Base-by-base conservation (phyloP, 2,888 invertebrate genomes). In the Kuschelorhynchus macadamiae region DNA sequence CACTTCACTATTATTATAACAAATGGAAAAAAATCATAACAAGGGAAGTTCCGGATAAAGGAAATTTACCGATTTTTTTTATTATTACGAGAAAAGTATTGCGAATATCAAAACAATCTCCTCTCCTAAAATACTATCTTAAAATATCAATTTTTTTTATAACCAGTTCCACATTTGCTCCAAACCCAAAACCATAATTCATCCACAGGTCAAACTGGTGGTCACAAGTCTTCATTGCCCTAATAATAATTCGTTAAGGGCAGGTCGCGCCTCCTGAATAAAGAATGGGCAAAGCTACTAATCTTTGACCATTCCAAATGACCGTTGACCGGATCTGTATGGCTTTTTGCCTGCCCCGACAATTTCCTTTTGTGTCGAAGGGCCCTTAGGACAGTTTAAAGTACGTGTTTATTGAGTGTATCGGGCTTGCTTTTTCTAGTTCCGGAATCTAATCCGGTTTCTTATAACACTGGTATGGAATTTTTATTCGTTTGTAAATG, bases 241-340 rank as follows among this genome's bases (percentile, higher is more conserved):
- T n/a, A n/a, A n/a, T n/a, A n/a, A n/a, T n/a, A n/a, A n/a, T n/a
- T 11, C 12, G 2, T 3, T 36, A 36, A 36, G 11, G 11, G 7
- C 3, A 39, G 3, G 20, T 53, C 41, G 25, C 12, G 41, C 53
- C 53, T 36, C 14, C 21, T 12, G 4, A 9, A 39, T 53, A 8
- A 53, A 20, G 33, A 53, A 52, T 52, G 36, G 33, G 5, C 9
- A 2, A 16, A 18, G 39, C 25, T 36, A 39, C 7, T 39, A 41
- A 53, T 39, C 53, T 53, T 41, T 53, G 53, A 53, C 52, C 52
- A 53, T 39, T 21, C 8, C 21, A 9, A 20, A 33, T 53, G 52
- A 53, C 53, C 53, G 53, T 53, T 53, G 53, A 53, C 53, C 53
- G 53, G 7, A 21, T 9, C 14, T 52, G 36, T 39, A 12, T 14